Evolutionary conservation across 2,888 invertebrate genomes (phyloP), one percentile per base, ranked within the genome.

Genomic region (Dynastes grantii): DNA sequence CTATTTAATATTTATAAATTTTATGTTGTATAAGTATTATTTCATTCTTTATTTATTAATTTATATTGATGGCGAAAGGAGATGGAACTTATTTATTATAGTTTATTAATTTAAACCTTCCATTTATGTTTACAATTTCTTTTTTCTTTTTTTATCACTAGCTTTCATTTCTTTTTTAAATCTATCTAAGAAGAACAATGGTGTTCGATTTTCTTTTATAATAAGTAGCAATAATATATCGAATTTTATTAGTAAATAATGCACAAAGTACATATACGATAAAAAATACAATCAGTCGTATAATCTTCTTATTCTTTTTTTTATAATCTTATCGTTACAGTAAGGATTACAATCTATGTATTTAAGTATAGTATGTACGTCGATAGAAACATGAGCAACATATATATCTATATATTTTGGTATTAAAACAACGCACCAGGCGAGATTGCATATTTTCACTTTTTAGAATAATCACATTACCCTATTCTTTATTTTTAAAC

Each of bases 1-100:
- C 76, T 73, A 78, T 78, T 45, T 45, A 45, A 45, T 49, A 71
- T 77, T 51, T 68, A 68, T 67, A 71, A 73, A 51, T 70, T 78
- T 73, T 78, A 68, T 77, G 27, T 70, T 32, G 53, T 70, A 45
- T 71, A 65, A 2, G 22, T 53, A 51, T 68, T 51, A 51, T 51
- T 68, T 22, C 16, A 55, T 71, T 51, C 49, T 71, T 71, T 68
- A 40, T 27, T 40, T 37, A 27, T 37, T 68, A 68, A 37, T 65
- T 32, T 65, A 40, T 65, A 65, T 65, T 65, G 13, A 53, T 61
- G 32, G 29, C 40, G 64, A 78, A 65, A 79, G 68, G 73, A 76
- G 58, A 76, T 68, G 29, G 67, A 29, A 63, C 27, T 37, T 37
- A 37, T 37, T 37, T 37, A 37, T 37, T 37, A 32, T 63, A 63